Percentiles rank a stretch among this genome's conserved stretches.
These are phyloP conservation scores for Poecilia velifera DNA, from an alignment of 2,797 vertebrate species.

Conservation along the genomic window DNA sequence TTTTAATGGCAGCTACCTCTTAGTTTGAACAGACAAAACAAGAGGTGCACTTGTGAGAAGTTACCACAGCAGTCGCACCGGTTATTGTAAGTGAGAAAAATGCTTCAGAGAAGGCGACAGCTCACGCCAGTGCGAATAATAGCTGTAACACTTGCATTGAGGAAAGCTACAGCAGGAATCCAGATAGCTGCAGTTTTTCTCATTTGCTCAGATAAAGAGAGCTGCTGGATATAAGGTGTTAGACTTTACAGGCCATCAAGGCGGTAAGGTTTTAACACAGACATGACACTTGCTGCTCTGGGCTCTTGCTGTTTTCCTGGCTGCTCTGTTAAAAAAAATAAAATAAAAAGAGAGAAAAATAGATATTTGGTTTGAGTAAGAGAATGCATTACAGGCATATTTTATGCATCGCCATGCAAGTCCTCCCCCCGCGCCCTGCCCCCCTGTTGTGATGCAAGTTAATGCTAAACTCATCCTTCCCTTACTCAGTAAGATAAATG, in stretches of 20 bases:
- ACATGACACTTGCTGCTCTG: conserved; percentile 20
- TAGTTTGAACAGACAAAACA: conserved; percentile 21
- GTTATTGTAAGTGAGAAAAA: conserved; percentile 17
- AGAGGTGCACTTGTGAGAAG: conserved; percentile 7
- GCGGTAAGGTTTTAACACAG: conserved; percentile 25
- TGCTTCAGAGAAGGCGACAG: conserved; percentile 11
- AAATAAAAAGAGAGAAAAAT: conserved; percentile 8
- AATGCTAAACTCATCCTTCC: conserved; percentile 52
- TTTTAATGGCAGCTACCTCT: conserved; percentile 5
- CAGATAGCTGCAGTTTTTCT: conserved; percentile 27
- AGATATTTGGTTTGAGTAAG: conserved; percentile 31
- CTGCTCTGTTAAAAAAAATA: conserved; percentile 11
- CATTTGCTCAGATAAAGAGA: conserved; percentile 45
- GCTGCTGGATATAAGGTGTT: conserved; percentile 18
- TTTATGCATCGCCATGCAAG: conserved; percentile 48
- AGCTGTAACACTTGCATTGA: conserved; percentile 16
- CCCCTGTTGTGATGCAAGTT: conserved; percentile 29
- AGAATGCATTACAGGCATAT: conserved; percentile 36
- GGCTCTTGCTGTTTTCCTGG: conserved; percentile 26
- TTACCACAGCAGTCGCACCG: not conserved
- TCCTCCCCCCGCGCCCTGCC: not conserved
- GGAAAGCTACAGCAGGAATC: conserved; percentile 14
- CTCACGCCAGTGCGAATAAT: conserved; percentile 19
- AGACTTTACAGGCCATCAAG: conserved; percentile 21
- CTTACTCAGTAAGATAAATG: conserved; percentile 64